Base-by-base conservation (phyloP, 2,888 invertebrate species). In the Meta bourneti region DNA sequence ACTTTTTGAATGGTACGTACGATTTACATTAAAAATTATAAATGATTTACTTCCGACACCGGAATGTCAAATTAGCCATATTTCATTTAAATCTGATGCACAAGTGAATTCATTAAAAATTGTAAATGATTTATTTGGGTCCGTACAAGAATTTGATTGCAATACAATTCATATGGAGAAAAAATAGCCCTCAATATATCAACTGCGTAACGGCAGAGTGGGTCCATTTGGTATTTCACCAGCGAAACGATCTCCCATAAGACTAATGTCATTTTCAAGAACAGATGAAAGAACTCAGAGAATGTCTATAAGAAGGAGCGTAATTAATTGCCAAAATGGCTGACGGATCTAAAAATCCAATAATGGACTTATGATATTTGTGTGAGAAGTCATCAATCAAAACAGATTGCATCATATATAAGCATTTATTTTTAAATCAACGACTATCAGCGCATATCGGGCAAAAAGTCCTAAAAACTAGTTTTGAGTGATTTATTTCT, bases 261-360 rank as follows among this genome's bases (percentile, higher is more conserved):
- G 82, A 82, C 49, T 70, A 49, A 71, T 71, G 82, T 51, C 82
- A 71, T 82, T 69, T 71, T 82, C 51, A 82, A 51, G 82, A 82
- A 51, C 71, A 71, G 82, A 82, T 69, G 82, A 51, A 78, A 70
- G 51, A 20, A 74, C 13, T 74, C 20, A 19, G 6, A 9, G 52
- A 20, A 78, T 70, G 70, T 13, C 74, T 70, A 51, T n/a, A 19
- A 69, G 49, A 86, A 52, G 69, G 77, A 34, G 20, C 72, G n/a
- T 52, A 86, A 86, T 86, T 86, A 86, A 86, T 86, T 78, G 52
- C 70, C 51, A 52, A 85, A 69, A 78, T 78, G 69, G 78, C 86
- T 19, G 78, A 70, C 78, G 70, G 19, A 78, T 61, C 77, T 70
- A 70, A 78, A 86, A 86, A 70, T 78, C 78, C 86, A 86, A 86